Base-by-base conservation (phyloP, 2,888 invertebrate species). In the Monoplex corrugatus region DNA sequence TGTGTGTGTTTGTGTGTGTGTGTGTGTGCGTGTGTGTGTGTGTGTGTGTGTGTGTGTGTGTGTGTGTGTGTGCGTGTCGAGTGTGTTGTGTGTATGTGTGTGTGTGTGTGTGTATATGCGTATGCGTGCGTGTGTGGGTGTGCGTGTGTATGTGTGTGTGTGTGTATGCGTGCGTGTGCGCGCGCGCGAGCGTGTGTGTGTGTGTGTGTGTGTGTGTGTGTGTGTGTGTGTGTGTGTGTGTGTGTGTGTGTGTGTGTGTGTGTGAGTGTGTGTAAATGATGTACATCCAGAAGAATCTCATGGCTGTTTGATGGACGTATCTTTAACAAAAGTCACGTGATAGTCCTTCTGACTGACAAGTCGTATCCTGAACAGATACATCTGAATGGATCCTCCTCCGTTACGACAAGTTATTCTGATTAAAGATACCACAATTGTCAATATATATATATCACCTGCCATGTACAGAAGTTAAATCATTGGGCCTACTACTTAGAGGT, bases 161-260 rank as follows among this genome's bases (percentile, higher is more conserved):
- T 68, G 19, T 19, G 19, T 68, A n/a, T 68, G 68, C 28, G 68
- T 68, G 68, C 28, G 2, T 68, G 68, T 68, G 68, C 28, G 8
- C 28, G 68, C 28, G 68, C 28, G 68, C 28, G 68, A 0, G 68
- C 28, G 68, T 68, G 68, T 6, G 2, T 68, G 68, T 50, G 50
- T 50, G 50, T 50, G 50, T 50, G 50, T 50, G 50, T 68, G 68
- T 68, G 68, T 68, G 68, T 68, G 68, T 68, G 68, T 68, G 68
- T 50, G 50, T 50, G 50, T 50, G 50, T 50, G 50, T 50, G 50
- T 50, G 8, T 68, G 68, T 68, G 68, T 68, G 68, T 68, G 68
- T 68, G 68, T 68, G 68, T 68, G 68, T 68, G 68, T 68, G 68
- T 68, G 68, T 68, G 68, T 68, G 19, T 6, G 16, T 50, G 50